Evolutionary conservation across 2,888 invertebrate species (phyloP).

Genomic region (Ferdinandea cuprea): DNA sequence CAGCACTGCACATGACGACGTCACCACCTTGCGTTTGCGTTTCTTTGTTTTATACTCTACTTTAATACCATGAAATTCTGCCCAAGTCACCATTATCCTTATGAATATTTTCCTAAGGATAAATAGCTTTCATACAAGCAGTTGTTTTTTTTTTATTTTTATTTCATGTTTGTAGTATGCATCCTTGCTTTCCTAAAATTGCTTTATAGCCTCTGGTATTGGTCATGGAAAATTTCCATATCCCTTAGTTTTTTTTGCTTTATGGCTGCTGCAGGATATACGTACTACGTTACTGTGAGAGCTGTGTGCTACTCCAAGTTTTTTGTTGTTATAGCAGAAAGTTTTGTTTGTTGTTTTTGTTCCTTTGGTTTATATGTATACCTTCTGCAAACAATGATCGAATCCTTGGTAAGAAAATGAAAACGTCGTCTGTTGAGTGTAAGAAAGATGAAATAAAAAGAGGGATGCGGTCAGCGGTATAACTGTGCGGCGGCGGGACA

Average conservation of each 20-base stretch:
- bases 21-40: not conserved
- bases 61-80: conserved; percentile 62
- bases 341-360: conserved; percentile 24
- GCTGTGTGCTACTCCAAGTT: conserved; percentile 22
- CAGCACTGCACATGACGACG: not conserved
- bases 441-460: conserved; percentile 54
- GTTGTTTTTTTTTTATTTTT: conserved; percentile 15
- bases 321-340: conserved; percentile 58
- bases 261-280: conserved; percentile 54
- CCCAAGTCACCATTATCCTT: conserved; percentile 71
- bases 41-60: conserved; percentile 46
- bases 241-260: conserved; percentile 29
- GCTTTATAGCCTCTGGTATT: conserved; percentile 72
- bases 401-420: conserved; percentile 65
- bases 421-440: conserved; percentile 46
- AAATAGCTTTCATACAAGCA: conserved; percentile 55
- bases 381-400: conserved; percentile 72
- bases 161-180: conserved; percentile 28
- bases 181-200: conserved; percentile 67
- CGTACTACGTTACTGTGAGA: conserved; percentile 57
- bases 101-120: conserved; percentile 73
- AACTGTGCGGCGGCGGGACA: conserved; percentile 1
- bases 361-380: conserved; percentile 19
- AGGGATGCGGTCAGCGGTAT: conserved; percentile 64
- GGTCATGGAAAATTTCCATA: conserved; percentile 71